Base-by-base conservation (phyloP, 2,113 vertebrate species). In the Propithecus coquereli region DNA sequence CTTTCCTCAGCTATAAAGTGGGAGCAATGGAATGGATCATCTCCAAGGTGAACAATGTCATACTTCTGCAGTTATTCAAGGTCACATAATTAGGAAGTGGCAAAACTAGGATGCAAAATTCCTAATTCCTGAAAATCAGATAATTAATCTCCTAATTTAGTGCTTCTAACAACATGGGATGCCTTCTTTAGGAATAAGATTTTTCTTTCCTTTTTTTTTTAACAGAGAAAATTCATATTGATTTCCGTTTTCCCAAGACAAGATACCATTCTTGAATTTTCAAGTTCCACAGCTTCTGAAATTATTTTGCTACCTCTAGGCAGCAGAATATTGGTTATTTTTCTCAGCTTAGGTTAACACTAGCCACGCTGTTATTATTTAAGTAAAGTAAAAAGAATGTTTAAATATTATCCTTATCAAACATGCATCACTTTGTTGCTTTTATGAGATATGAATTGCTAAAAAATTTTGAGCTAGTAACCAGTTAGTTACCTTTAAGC, bases 281-380 rank as follows among this genome's bases (percentile, higher is more conserved):
- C 76, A 94, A 20, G 20, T 92, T 90, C 59, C 12, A 85, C 40
- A 81, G 30, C 40, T 95, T 92, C 40, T 93, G 22, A 77, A 93
- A 80, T 77, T 81, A 82, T 74, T 89, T 94, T 90, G 32, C 76
- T 83, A 5, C 76, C 63, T 81, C n/a, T 63, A 79, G 73, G 61
- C 57, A 96, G 34, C n/a, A 81, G 23, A 84, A 63, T 87, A 52
- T 63, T 95, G 54, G 68, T 79, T 61, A 23, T 74, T 93, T 90
- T 93, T 94, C 86, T 90, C 59, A 50, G 30, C 30, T 71, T 65
- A 90, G 57, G 65, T 32, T 66, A 76, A 87, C 45, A 23, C 50
- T 89, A 32, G 70, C 57, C 65, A 74, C n/a, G 43, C 32, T 89
- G 43, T 90, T 92, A 50, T 37, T 76, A 54, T 68, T 84, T 93